Evolutionary conservation across 2,797 vertebrate species (phyloP).

Genomic region (Rhadinocentrus ornatus): DNA sequence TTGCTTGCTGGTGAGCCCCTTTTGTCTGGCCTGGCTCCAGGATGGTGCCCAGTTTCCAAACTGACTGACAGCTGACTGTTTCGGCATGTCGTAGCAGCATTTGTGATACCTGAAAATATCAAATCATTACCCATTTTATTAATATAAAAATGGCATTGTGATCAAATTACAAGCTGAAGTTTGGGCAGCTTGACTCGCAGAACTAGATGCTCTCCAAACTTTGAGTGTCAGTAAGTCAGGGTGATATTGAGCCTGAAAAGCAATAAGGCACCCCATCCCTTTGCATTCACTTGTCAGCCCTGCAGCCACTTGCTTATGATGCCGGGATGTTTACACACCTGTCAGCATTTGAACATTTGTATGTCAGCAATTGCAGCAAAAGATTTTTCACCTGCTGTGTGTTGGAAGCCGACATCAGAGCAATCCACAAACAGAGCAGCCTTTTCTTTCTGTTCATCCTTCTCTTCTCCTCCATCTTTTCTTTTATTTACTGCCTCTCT

Average conservation of each 20-base stretch:
- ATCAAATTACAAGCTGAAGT: too few species aligned
- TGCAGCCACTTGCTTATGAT: constrained; percentile 9
- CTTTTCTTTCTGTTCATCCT: not conserved
- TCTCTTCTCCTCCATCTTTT: not conserved
- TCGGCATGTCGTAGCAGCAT: too few species aligned
- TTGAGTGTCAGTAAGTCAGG: not conserved
- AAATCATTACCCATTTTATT: too few species aligned
- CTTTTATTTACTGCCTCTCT: not conserved
- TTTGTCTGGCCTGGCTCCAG: too few species aligned
- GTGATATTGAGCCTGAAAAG: not conserved
- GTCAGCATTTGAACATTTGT: constrained; percentile 40
- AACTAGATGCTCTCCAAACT: too few species aligned
- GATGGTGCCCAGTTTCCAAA: too few species aligned
- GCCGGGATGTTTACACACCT: constrained; percentile 24
- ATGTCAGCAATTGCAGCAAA: constrained; percentile 36
- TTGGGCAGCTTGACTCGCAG: too few species aligned
- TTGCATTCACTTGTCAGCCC: constrained; percentile 25
- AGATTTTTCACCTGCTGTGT: constrained; percentile 11
- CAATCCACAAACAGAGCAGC: not conserved
- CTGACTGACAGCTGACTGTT: too few species aligned
- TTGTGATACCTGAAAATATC: too few species aligned
- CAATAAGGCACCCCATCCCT: not conserved
- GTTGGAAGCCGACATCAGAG: constrained; percentile 3
- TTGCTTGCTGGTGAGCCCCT: too few species aligned
- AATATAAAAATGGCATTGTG: too few species aligned